These are phyloP conservation scores for Catamblyrhynchus diadema DNA, from an alignment of 2,797 vertebrate species.

Conservation along the genomic window DNA sequence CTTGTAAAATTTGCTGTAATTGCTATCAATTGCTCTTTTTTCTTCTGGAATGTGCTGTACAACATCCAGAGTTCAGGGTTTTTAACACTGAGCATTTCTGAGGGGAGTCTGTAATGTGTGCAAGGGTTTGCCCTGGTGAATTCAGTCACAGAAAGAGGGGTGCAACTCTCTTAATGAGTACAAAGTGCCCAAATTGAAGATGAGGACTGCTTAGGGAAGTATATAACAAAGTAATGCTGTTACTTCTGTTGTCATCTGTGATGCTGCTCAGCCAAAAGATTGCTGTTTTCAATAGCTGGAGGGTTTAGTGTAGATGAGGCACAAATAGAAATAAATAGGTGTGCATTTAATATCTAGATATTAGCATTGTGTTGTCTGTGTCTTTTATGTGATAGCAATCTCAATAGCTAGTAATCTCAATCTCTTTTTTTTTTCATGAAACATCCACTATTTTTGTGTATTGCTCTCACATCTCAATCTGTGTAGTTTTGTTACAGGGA, in stretches of 20 bases:
- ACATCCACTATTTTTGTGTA: not conserved
- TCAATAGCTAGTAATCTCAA: not conserved
- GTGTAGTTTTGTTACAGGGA: not conserved
- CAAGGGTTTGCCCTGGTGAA: not conserved
- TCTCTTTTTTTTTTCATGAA: not conserved
- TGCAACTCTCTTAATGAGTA: not conserved
- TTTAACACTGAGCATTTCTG: not conserved
- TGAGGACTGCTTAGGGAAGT: not conserved
- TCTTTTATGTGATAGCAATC: not conserved
- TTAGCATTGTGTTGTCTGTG: not conserved
- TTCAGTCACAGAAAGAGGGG: not conserved
- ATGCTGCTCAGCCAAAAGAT: not conserved
- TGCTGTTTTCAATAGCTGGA: not conserved
- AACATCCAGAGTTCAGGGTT: not conserved
- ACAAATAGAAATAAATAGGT: not conserved
- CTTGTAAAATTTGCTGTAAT: not conserved
- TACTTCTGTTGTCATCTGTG: not conserved
- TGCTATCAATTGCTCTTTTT: not conserved
- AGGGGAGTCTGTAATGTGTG: not conserved
- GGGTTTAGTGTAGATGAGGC: not conserved
- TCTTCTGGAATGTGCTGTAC: not conserved
- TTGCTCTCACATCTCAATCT: not conserved
- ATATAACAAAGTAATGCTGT: not conserved
- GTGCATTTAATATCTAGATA: not conserved
- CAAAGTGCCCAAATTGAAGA: not conserved